Conservation (phyloP, 2,113 vertebrate species). For the Damaliscus lunatus region DNA sequence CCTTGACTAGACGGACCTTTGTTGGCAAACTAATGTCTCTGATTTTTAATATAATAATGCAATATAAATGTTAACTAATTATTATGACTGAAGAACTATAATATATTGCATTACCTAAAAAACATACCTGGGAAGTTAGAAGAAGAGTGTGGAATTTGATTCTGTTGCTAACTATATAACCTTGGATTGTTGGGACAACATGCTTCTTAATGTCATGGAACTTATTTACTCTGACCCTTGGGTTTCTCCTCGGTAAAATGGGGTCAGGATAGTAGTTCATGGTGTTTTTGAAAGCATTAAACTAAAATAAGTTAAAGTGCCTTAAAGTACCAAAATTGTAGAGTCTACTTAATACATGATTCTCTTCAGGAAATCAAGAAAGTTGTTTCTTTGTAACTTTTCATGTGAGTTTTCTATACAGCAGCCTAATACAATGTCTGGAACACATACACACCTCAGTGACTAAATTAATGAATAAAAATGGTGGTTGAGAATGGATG, state of each 20-base stretch:
- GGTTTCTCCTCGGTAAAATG: background rate
- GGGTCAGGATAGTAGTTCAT: background rate
- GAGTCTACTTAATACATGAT: background rate
- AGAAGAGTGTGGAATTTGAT: background rate
- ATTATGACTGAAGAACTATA: background rate
- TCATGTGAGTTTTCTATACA: background rate
- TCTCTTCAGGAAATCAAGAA: background rate
- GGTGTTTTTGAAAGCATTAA: background rate
- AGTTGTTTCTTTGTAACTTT: background rate
- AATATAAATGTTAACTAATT: background rate
- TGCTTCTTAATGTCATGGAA: background rate
- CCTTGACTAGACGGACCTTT: background rate
- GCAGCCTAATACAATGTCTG: background rate
- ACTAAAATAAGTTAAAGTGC: background rate
- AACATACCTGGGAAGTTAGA: background rate
- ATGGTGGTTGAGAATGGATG: background rate
- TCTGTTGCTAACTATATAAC: background rate
- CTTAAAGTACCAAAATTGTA: background rate
- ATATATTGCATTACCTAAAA: background rate
- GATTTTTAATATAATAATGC: background rate
- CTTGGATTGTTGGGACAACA: background rate
- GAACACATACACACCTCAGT: background rate
- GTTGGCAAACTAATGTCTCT: background rate
- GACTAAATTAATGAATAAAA: background rate
- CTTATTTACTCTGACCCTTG: background rate